Conservation (phyloP, 2,113 vertebrate genomes). For the Hypomesus transpacificus region DNA sequence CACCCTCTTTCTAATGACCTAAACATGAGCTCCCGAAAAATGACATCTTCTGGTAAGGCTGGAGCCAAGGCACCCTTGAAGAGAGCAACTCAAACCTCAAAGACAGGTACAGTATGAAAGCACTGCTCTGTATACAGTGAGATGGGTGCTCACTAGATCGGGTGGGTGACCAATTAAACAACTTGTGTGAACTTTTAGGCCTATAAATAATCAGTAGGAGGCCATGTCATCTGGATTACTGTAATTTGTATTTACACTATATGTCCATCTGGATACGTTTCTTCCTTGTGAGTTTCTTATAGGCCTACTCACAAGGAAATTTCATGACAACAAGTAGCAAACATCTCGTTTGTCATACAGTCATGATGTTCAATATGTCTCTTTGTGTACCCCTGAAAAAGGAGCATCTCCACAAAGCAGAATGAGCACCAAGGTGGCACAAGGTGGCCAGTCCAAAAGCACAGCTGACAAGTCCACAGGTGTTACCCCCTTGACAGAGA, state of each 20-base stretch:
- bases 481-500: not conserved
- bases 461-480: not conserved
- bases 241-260: no score
- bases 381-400: not conserved
- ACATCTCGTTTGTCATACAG: no score
- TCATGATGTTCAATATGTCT: no score
- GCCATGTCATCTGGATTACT: no score
- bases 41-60: not conserved
- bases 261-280: no score
- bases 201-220: no score
- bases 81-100: not conserved
- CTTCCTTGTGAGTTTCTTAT: no score
- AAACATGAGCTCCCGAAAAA: constrained; percentile 9
- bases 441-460: constrained; percentile 4
- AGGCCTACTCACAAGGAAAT: no score
- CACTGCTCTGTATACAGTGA: not conserved
- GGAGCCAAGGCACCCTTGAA: not conserved
- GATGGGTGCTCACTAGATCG: no score
- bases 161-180: no score
- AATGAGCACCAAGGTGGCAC: constrained; percentile 3
- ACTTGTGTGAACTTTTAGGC: no score
- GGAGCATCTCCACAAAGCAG: not conserved
- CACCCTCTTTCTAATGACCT: not conserved
- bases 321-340: no score
- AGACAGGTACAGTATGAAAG: not conserved